These are phyloP conservation scores for Lingula anatina DNA, from an alignment of 2,888 invertebrate species.

Conservation along the genomic window DNA sequence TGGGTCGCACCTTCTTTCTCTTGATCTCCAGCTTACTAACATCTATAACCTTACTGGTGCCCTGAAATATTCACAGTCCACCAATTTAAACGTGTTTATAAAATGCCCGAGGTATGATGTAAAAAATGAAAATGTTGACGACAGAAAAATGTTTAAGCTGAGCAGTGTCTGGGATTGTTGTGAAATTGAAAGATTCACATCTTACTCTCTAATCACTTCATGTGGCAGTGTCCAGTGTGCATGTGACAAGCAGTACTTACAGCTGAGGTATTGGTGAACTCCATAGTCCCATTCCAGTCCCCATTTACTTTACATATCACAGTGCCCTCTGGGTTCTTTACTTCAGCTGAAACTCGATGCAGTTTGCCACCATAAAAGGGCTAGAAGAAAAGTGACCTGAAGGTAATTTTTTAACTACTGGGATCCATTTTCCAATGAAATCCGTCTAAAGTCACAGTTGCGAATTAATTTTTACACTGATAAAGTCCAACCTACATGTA, in stretches of 20 bases:
- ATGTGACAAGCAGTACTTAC: too few relatives aligned
- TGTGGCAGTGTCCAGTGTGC: too few relatives aligned
- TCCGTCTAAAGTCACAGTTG: too few relatives aligned
- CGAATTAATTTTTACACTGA: too few relatives aligned
- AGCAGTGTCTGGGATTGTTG: too few relatives aligned
- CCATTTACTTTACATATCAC: slow-evolving; percentile 52
- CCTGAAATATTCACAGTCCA: slow-evolving; percentile 35
- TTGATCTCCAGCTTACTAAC: slow-evolving; percentile 27
- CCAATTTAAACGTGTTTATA: too few relatives aligned
- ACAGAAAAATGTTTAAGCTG: too few relatives aligned
- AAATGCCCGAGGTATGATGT: too few relatives aligned
- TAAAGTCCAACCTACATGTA: too few relatives aligned
- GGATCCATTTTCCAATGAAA: too few relatives aligned
- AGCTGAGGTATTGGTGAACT: slow-evolving; percentile 52
- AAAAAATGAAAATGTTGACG: background rate
- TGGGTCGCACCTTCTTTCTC: slow-evolving; percentile 51
- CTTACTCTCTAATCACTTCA: too few relatives aligned
- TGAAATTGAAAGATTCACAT: too few relatives aligned
- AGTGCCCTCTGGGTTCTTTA: slow-evolving; percentile 45
- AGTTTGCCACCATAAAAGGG: slow-evolving; percentile 57
- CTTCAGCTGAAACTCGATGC: slow-evolving; percentile 54
- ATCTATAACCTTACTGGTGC: slow-evolving; percentile 39
- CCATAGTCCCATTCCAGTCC: slow-evolving; percentile 55
- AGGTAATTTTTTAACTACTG: background rate
- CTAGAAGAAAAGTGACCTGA: slow-evolving; percentile 27